These are phyloP conservation scores for Capitulum mitella DNA, from an alignment of 2,888 invertebrate species.

Conservation along the genomic window DNA sequence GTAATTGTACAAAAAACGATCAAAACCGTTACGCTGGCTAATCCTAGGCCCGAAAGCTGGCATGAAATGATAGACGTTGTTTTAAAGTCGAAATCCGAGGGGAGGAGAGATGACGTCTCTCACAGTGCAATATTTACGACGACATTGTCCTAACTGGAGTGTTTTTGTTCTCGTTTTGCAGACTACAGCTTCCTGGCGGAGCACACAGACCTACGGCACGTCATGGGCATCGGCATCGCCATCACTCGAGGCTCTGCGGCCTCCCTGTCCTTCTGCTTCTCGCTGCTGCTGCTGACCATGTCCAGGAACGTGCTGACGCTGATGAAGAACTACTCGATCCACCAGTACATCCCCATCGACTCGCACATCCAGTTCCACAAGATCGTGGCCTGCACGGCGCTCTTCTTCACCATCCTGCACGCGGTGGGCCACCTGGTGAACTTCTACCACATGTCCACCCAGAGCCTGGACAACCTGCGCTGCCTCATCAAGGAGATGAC, in stretches of 20 bases:
- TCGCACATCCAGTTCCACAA: slow-evolving; percentile 93
- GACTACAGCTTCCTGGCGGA: slow-evolving; percentile 95
- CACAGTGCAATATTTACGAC: too few species aligned
- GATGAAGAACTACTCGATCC: slow-evolving; percentile 84
- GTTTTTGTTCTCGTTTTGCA: too few species aligned
- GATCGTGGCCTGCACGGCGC: slow-evolving; percentile 87
- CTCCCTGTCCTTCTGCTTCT: slow-evolving; percentile 88
- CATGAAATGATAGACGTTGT: too few species aligned
- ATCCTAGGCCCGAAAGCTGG: too few species aligned
- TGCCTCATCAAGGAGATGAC: slow-evolving; percentile 90
- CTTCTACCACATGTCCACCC: slow-evolving; percentile 94
- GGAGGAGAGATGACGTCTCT: too few species aligned
- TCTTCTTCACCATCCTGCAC: slow-evolving; percentile 86
- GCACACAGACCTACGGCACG: slow-evolving; percentile 86
- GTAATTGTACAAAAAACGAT: too few species aligned
- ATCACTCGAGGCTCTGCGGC: slow-evolving; percentile 91
- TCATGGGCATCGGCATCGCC: slow-evolving; percentile 95
- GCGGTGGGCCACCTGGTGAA: slow-evolving; percentile 93
- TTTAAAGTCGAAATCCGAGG: too few species aligned
- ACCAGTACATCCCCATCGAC: slow-evolving; percentile 88
- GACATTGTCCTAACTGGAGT: too few species aligned
- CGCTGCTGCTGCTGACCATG: slow-evolving; percentile 83
- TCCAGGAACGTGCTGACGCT: slow-evolving; percentile 85
- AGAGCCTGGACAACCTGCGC: slow-evolving; percentile 81
- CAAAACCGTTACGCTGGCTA: too few species aligned